These are phyloP conservation scores for Hydractinia echinata DNA, from an alignment of 30 jellyfish, hydroid and myxozoan species.

Conservation along the genomic window DNA sequence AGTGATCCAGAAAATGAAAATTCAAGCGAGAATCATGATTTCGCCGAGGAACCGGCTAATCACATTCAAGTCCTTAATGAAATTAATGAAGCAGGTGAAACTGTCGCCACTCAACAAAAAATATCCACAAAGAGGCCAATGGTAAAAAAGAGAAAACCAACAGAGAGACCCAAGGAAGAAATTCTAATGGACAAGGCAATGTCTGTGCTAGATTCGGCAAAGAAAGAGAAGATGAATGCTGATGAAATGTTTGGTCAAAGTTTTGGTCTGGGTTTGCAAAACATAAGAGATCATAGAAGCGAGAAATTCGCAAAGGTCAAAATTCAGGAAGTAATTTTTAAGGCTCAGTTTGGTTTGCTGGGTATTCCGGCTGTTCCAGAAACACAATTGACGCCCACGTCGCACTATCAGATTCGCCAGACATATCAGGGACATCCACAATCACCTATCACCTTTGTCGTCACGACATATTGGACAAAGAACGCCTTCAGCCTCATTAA, in stretches of 20 bases:
- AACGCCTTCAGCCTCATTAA: no score
- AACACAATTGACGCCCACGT: constrained; percentile 9
- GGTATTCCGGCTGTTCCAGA: constrained; percentile 6
- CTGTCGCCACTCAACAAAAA: constrained; percentile 3
- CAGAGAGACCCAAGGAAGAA: background rate
- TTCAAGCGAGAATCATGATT: constrained; percentile 10
- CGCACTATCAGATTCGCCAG: background rate
- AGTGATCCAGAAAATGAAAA: background rate
- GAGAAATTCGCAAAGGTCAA: constrained; percentile 1
- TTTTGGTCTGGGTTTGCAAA: background rate
- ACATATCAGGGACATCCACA: background rate
- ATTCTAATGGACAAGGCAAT: background rate
- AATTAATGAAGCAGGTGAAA: background rate
- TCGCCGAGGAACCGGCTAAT: constrained; percentile 1
- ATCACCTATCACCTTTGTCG: background rate
- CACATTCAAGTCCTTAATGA: background rate
- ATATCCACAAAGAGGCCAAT: background rate
- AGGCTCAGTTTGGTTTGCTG: constrained; percentile 11
- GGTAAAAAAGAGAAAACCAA: background rate
- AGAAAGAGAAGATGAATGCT: background rate
- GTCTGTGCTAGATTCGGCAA: background rate
- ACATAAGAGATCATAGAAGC: background rate
- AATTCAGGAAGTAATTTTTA: background rate
- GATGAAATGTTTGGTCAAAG: constrained; percentile 1
- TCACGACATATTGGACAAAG: background rate